Evolutionary conservation across 2,888 invertebrate genomes (phyloP).

Genomic region (Odontocolon sp.): DNA sequence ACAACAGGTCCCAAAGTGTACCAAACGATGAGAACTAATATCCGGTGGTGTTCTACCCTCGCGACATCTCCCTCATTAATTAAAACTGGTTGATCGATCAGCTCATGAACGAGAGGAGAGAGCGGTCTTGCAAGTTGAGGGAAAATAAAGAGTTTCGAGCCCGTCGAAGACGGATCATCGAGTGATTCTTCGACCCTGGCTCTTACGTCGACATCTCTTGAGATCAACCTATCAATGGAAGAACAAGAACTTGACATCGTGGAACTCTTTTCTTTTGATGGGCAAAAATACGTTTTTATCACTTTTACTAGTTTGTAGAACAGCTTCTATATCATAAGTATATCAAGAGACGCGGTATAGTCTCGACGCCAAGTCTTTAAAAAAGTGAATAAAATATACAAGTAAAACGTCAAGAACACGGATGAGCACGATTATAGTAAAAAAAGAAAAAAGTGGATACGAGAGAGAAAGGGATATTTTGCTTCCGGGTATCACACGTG

Average conservation of each 20-base stretch:
- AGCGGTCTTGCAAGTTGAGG: background rate
- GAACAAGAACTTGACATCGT: conserved; percentile 26
- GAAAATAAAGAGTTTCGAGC: conserved; percentile 5
- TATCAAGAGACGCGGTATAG: background rate
- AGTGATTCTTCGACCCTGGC: conserved; percentile 14
- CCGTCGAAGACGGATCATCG: conserved; percentile 26
- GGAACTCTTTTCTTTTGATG: conserved; percentile 14
- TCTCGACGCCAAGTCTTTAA: background rate
- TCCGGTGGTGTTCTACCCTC: background rate
- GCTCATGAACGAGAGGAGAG: background rate
- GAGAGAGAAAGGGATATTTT: background rate
- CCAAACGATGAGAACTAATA: conserved; percentile 27
- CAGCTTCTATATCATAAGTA: background rate
- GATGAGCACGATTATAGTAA: too few species aligned
- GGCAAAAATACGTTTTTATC: conserved; percentile 18
- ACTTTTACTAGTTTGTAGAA: background rate
- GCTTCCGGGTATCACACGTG: background rate
- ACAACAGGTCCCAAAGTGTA: conserved; percentile 23
- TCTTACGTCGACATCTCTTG: conserved; percentile 15
- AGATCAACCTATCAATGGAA: conserved; percentile 36
- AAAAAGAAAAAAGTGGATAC: background rate
- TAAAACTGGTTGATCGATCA: conserved; percentile 54
- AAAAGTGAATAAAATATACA: background rate
- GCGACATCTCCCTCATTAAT: conserved; percentile 41
- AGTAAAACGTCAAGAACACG: background rate